Percentiles rank a stretch among this genome's conserved stretches.
Conservation (phyloP, 2,888 invertebrate genomes). For the Yponomeuta sedellus region DNA sequence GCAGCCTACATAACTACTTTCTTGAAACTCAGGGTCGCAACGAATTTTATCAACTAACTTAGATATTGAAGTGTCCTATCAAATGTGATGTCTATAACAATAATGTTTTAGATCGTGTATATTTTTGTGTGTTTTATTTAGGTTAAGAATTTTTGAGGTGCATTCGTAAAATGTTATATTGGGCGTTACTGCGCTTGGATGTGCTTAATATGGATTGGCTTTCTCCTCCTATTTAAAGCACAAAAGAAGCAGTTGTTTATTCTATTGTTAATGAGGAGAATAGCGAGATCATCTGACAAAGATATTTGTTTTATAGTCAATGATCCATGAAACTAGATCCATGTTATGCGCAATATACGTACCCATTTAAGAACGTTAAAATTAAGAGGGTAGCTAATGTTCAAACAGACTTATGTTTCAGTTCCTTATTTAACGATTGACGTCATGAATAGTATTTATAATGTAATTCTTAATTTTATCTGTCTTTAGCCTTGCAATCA, state of each 20-base stretch:
- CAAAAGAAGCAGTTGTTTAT: neutral
- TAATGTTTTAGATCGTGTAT: constrained; percentile 69
- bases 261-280: neutral
- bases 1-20: constrained; percentile 38
- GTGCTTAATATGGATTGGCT: neutral
- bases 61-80: constrained; percentile 59
- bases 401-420: constrained; percentile 13
- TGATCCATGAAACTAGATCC: neutral
- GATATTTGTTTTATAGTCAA: constrained; percentile 12
- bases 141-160: constrained; percentile 50
- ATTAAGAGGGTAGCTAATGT: neutral
- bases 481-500: constrained; percentile 36
- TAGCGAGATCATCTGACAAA: neutral
- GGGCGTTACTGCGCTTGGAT: neutral
- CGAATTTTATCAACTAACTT: constrained; percentile 67
- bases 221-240: constrained; percentile 5
- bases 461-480: constrained; percentile 27
- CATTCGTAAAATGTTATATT: constrained; percentile 67
- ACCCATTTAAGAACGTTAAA: neutral
- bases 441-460: constrained; percentile 19
- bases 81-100: constrained; percentile 74
- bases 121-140: constrained; percentile 73
- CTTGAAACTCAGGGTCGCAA: constrained; percentile 57
- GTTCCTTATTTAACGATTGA: constrained; percentile 22
- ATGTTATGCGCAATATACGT: constrained; percentile 2